A percentile compares a stretch with the other conserved stretches of the same genome.
These are phyloP conservation scores for Microplitis demolitor DNA, from an alignment of 1,140 invertebrate genomes.

Conservation along the genomic window DNA sequence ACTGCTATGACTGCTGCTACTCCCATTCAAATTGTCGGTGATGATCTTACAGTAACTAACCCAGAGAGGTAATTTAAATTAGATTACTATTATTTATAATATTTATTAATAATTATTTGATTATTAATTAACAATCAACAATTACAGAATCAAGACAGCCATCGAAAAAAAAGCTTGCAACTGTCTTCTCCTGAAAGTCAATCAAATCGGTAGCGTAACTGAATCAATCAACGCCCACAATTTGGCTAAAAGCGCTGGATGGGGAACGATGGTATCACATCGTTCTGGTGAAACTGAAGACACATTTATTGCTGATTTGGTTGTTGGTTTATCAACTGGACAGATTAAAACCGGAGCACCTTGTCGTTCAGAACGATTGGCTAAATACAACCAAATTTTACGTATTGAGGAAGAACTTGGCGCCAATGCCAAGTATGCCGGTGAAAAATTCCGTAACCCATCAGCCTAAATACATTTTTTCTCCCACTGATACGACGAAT, in stretches of 20 bases:
- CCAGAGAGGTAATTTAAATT: slow-evolving; percentile 58
- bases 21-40: slow-evolving; percentile 91
- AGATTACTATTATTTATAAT: not conserved
- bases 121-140: not conserved
- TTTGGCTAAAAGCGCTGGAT: slow-evolving; percentile 90
- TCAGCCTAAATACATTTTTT: slow-evolving; percentile 45
- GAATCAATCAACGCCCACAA: slow-evolving; percentile 96
- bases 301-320: slow-evolving; percentile 97
- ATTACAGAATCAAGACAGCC: slow-evolving; percentile 84
- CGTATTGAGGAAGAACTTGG: slow-evolving; percentile 99
- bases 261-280: slow-evolving; percentile 99
- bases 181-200: slow-evolving; percentile 95
- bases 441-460: slow-evolving; percentile 91
- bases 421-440: slow-evolving; percentile 87
- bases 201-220: slow-evolving; percentile 97
- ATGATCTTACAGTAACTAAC: slow-evolving; percentile 96
- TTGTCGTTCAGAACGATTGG: slow-evolving; percentile 95
- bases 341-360: slow-evolving; percentile 99
- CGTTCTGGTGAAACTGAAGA: slow-evolving; percentile 99
- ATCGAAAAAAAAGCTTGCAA: slow-evolving; percentile 98
- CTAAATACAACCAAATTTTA: slow-evolving; percentile 99
- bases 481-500: not conserved
- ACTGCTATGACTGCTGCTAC: slow-evolving; percentile 78
- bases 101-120: not conserved
- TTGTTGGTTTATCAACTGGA: slow-evolving; percentile 95